Conservation (phyloP, 2,888 invertebrate genomes). For the Baccha elongata region DNA sequence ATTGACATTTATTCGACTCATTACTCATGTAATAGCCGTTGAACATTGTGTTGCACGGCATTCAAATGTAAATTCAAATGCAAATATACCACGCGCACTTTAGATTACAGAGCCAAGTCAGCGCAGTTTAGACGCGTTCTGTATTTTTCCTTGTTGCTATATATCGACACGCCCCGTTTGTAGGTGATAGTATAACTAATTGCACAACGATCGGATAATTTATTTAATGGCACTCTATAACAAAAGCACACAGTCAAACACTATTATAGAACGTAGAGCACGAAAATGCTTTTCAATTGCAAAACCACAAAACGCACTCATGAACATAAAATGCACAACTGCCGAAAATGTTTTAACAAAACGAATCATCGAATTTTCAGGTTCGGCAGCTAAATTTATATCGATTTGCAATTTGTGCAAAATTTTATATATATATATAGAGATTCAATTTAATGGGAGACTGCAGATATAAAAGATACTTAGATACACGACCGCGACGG, state of each 20-base stretch:
- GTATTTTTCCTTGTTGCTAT: not conserved
- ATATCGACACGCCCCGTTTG: constrained; percentile 42
- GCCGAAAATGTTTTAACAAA: not conserved
- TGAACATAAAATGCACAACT: not conserved
- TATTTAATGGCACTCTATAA: constrained; percentile 48
- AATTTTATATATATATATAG: constrained; percentile 6
- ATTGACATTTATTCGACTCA: constrained; percentile 72
- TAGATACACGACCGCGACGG: not conserved
- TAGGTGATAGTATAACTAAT: constrained; percentile 60
- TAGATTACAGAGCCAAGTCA: not conserved
- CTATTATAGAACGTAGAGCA: constrained; percentile 1
- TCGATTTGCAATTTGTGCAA: not conserved
- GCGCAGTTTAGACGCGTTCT: not conserved
- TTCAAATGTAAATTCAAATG: not conserved
- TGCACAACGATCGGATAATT: constrained; percentile 65
- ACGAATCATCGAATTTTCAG: not conserved
- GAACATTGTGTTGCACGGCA: constrained; percentile 59
- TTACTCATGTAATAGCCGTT: constrained; percentile 70
- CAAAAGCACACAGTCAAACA: constrained; percentile 11
- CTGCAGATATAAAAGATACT: not conserved
- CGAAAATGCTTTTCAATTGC: not conserved
- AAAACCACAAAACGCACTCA: not conserved
- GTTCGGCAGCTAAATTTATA: not conserved
- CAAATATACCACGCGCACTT: constrained; percentile 20
- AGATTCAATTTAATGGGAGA: constrained; percentile 15